phyloP scores from a whole-genome alignment of 2,888 invertebrate genomes.

The Lapara coniferarum region DNA sequence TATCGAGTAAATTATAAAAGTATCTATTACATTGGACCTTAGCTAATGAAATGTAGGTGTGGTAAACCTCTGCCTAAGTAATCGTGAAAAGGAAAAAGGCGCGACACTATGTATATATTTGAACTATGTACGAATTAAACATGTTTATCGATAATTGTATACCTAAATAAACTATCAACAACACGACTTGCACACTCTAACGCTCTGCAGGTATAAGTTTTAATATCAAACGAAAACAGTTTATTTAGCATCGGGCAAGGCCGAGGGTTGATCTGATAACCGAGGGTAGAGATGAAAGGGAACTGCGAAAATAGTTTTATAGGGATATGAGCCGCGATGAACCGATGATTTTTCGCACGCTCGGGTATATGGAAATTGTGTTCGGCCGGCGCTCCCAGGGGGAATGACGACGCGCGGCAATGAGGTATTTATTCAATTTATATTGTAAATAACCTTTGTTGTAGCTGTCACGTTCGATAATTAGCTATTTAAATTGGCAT shows the following conservation, averaged over 20 bases:
- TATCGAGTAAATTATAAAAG: too few species aligned
- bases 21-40: too few species aligned
- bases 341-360: constrained; percentile 12
- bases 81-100: too few species aligned
- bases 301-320: constrained; percentile 29
- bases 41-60: too few species aligned
- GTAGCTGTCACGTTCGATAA: not conserved
- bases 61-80: too few species aligned
- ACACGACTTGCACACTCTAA: not conserved
- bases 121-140: too few species aligned
- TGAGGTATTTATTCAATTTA: not conserved
- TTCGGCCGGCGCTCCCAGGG: not conserved
- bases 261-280: constrained; percentile 28
- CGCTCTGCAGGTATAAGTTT: constrained; percentile 25
- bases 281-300: constrained; percentile 29
- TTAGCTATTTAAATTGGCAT: not conserved
- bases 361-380: constrained; percentile 3
- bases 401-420: not conserved
- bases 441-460: not conserved
- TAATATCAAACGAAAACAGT: constrained; percentile 28
- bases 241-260: constrained; percentile 27
- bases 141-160: not conserved
- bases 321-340: not conserved
- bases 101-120: too few species aligned
- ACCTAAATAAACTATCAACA: not conserved